These are phyloP conservation scores for Therioaphis trifolii DNA, from an alignment of 2,888 invertebrate genomes.

Conservation along the genomic window DNA sequence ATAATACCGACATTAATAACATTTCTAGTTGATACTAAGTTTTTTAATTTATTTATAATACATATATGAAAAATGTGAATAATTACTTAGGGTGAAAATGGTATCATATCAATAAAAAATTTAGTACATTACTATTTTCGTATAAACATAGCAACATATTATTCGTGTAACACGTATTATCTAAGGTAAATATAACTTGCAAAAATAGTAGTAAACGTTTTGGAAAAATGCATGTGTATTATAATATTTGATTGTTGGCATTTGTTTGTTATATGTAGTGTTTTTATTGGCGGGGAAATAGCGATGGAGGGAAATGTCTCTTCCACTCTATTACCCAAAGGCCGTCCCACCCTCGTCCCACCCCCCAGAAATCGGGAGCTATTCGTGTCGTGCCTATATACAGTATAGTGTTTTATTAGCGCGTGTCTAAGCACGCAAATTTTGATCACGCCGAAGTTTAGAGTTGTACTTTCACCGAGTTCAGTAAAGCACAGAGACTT, in stretches of 20 bases:
- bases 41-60: no score
- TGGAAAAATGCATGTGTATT: background rate
- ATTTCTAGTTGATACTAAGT: no score
- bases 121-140: background rate
- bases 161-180: background rate
- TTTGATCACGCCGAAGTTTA: constrained; percentile 53
- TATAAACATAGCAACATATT: background rate
- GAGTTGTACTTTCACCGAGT: constrained; percentile 12
- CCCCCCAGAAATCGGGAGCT: constrained; percentile 23
- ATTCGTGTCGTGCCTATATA: constrained; percentile 51
- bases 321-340: background rate
- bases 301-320: constrained; percentile 20
- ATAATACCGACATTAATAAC: no score
- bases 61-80: no score
- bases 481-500: constrained; percentile 49
- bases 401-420: constrained; percentile 55
- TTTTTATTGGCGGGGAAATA: constrained; percentile 26
- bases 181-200: background rate
- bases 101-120: background rate
- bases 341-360: constrained; percentile 11
- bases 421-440: constrained; percentile 57
- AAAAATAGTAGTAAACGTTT: background rate
- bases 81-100: no score
- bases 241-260: background rate
- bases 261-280: constrained; percentile 12